Evolutionary conservation across 2,113 vertebrate species (phyloP), one percentile per base, ranked within the genome.

Genomic region (Tautogolabrus adspersus): DNA sequence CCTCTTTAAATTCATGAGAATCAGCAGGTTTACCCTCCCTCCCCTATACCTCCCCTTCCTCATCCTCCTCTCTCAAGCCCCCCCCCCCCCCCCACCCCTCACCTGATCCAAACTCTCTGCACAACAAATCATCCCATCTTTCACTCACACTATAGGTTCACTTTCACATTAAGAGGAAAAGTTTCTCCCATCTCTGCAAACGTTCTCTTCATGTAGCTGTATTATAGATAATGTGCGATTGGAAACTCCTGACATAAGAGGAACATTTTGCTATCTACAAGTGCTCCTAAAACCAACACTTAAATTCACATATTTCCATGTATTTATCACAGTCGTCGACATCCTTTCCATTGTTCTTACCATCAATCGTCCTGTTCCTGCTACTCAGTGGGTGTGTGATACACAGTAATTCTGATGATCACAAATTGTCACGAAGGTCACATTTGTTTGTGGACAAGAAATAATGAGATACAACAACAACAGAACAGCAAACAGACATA

Each of bases 1-100:
- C 87, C 90, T 88, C 86, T 94, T 90, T 91, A 94, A 93, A 94
- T 94, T 93, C 93, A 93, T 92, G 88, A 90, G 82, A 90, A 92
- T 92, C 90, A 90, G 88, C 88, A 66, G 49, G 82, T 92, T 89
- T 81, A 74, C 71, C 58, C 59, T 67, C n/a, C 52, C 55, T 49
- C 47, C 47, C 7, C 47, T 49, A 11, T 19, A 18, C 47, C 47
- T 49, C 47, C 44, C 15, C 44, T 34, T 42, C 40, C 40, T 42
- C 40, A 9, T 11, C 40, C 40, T 8, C 16, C 40, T 1, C 40
- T 40, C 38, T 40, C 38, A 8, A 1, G 1, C 5, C 47, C 11
- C 7, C 5, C 16, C 42, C 21, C 37, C 40, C 66, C 5, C 47
- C 11, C 7, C 7, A 15, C 37, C 21, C 37, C 46, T 62, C 62